Evolutionary conservation across 2,797 vertebrate species (phyloP).

Genomic region (Leontopithecus rosalia): DNA sequence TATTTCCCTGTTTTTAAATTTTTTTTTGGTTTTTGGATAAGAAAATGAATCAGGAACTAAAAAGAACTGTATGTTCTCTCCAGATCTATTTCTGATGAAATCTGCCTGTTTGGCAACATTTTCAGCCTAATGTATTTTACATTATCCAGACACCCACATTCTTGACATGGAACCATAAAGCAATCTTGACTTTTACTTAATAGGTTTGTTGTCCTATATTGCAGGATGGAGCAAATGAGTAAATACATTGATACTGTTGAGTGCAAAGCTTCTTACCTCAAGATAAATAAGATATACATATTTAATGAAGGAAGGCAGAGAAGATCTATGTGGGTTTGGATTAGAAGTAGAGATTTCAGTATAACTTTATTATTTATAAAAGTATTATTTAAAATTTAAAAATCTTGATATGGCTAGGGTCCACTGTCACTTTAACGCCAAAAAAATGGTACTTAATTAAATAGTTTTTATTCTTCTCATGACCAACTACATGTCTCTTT

Average conservation of each 20-base stretch:
- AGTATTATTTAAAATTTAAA: neutral
- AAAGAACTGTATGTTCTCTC: neutral
- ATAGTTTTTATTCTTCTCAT: conserved; percentile 38
- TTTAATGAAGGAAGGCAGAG: neutral
- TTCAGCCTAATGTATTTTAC: neutral
- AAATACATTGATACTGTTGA: neutral
- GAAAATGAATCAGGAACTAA: neutral
- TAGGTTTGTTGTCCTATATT: neutral
- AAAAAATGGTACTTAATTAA: neutral
- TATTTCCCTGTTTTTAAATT: neutral
- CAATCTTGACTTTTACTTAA: neutral
- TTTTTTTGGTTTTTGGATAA: neutral
- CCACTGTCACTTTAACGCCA: neutral
- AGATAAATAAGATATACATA: neutral
- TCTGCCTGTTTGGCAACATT: neutral
- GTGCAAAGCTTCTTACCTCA: neutral
- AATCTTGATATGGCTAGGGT: neutral
- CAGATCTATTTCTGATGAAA: conserved; percentile 5
- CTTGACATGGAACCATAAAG: neutral
- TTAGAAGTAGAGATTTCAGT: neutral
- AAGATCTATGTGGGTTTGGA: neutral
- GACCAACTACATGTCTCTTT: conserved; percentile 26
- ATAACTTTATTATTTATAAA: neutral
- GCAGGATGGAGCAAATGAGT: neutral
- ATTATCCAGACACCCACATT: neutral